Percentiles rank a stretch among this genome's conserved stretches.
Conservation (phyloP, 2,888 invertebrate genomes). For the Elmis aenea region DNA sequence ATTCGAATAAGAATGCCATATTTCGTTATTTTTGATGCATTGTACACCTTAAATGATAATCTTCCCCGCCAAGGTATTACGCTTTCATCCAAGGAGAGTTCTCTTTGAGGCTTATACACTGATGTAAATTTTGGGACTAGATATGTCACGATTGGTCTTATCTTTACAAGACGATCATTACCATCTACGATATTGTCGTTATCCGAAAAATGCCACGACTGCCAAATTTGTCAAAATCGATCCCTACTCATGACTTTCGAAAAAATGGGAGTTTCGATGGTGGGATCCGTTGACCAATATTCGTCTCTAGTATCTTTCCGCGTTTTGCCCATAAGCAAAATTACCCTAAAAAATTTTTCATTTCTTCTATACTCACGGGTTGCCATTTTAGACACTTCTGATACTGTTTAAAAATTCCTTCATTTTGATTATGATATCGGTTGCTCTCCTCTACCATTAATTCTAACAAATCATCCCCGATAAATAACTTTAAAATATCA, state of each 20-base stretch:
- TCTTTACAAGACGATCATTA: too few relatives aligned
- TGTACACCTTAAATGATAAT: too few relatives aligned
- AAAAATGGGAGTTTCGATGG: slow-evolving; percentile 6
- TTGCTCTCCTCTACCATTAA: slow-evolving; percentile 8
- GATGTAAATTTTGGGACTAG: background rate
- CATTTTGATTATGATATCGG: slow-evolving; percentile 8
- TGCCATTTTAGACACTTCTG: too few relatives aligned
- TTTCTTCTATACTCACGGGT: slow-evolving; percentile 1
- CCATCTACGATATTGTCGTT: background rate
- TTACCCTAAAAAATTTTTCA: slow-evolving; percentile 4
- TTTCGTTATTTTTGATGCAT: too few relatives aligned
- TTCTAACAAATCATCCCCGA: slow-evolving; percentile 10
- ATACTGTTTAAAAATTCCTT: too few relatives aligned
- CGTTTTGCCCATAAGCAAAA: slow-evolving; percentile 3
- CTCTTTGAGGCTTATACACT: slow-evolving; percentile 1
- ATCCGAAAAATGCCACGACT: slow-evolving; percentile 1
- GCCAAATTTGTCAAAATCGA: slow-evolving; percentile 2
- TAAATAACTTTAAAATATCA: slow-evolving; percentile 2
- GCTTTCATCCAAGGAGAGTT: too few relatives aligned
- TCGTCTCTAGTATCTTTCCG: slow-evolving; percentile 4
- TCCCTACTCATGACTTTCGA: slow-evolving; percentile 5
- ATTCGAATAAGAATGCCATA: slow-evolving; percentile 1
- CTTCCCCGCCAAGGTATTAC: too few relatives aligned
- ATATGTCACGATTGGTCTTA: too few relatives aligned
- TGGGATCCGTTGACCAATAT: slow-evolving; percentile 4